Base-by-base conservation (phyloP, 2,888 invertebrate species). In the Cataglyphis albicans region DNA sequence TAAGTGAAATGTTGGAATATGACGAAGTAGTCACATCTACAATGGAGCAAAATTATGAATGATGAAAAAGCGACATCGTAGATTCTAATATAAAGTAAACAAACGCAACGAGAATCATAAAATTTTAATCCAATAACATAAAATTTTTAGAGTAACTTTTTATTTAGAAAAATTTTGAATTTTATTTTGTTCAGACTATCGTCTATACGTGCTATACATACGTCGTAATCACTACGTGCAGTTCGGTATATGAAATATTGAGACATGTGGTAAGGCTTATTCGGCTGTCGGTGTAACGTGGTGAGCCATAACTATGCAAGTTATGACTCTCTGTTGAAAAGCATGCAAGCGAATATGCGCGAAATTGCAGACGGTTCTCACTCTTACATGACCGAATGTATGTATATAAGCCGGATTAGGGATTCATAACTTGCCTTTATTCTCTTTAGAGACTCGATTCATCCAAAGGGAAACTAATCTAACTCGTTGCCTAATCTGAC, bases 281-380 rank as follows among this genome's bases (percentile, higher is more conserved):
- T 75, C 65, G 65, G 25, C 75, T 52, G 35, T 35, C 12, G 25
- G 18, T 75, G 6, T 75, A 52, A 65, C 52, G 12, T 41, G 10
- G 32, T 18, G 41, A 61, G 48, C 25, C 52, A 35, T 18, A 61
- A 35, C 25, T 64, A 35, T 18, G 52, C 35, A 67, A 67, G 38
- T 5, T 52, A 9, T 55, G n/a, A 29, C n/a, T 2, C 10, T 76
- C 12, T n/a, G 48, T 35, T 67, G 25, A 76, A 76, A 38, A 18
- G 38, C 29, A 76, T 9, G 76, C 35, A 35, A 0, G 59, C 32
- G 48, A 32, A 52, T 52, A 63, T 44, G 15, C 32, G 18, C 55
- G 88, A 88, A 90, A 91, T 89, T 89, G 87, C 88, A 90, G 87
- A 87, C 88, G 86, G 82, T 81, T 72, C 83, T 87, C n/a, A 83